Percentiles rank a stretch among this genome's conserved stretches.
These are phyloP conservation scores for Heliothis virescens DNA, from an alignment of 1,140 invertebrate species.

Conservation along the genomic window DNA sequence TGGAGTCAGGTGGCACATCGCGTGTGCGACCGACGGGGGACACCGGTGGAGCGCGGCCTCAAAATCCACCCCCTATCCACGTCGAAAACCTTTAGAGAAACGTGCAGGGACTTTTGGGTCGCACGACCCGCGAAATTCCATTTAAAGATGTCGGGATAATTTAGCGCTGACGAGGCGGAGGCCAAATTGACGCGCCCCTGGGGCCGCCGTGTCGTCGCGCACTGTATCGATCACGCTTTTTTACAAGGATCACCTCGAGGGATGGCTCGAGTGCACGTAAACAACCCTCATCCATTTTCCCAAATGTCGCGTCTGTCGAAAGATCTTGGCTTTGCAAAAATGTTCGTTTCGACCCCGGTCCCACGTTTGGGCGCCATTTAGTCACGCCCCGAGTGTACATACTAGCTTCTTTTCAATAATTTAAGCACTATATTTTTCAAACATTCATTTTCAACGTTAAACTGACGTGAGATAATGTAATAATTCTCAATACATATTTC, in stretches of 20 bases:
- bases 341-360: slow-evolving; percentile 46
- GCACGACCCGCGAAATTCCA: slow-evolving; percentile 80
- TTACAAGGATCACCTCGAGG: slow-evolving; percentile 61
- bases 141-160: slow-evolving; percentile 85
- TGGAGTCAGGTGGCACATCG: slow-evolving; percentile 64
- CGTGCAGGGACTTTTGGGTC: slow-evolving; percentile 71
- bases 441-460: neutral
- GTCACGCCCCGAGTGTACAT: slow-evolving; percentile 15
- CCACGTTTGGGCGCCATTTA: slow-evolving; percentile 55
- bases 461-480: neutral
- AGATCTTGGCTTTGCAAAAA: slow-evolving; percentile 49
- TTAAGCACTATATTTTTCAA: neutral
- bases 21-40: slow-evolving; percentile 60
- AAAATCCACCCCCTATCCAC: slow-evolving; percentile 58
- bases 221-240: slow-evolving; percentile 73
- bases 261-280: slow-evolving; percentile 64
- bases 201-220: slow-evolving; percentile 66
- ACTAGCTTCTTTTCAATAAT: slow-evolving; percentile 23
- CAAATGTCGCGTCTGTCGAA: slow-evolving; percentile 43
- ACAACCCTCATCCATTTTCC: slow-evolving; percentile 65
- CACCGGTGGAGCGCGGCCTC: slow-evolving; percentile 50
- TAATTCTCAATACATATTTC: too few relatives aligned
- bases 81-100: slow-evolving; percentile 61
- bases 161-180: slow-evolving; percentile 83
- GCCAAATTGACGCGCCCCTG: slow-evolving; percentile 81